Base-by-base conservation (phyloP, 1,140 invertebrate genomes). In the Onthophagus taurus region DNA sequence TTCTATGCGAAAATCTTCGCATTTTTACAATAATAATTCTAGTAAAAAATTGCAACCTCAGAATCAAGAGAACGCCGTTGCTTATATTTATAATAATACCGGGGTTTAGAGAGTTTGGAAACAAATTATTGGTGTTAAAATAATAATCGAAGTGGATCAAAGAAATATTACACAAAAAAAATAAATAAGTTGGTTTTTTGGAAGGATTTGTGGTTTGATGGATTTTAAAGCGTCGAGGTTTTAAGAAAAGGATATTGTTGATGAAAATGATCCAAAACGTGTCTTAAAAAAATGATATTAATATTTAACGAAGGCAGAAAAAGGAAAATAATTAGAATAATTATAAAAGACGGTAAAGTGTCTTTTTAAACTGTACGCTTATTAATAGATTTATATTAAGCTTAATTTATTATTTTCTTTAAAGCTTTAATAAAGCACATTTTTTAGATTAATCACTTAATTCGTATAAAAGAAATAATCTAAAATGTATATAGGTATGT, bases 1-100 rank as follows among this genome's bases (percentile, higher is more conserved):
- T 0, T 85, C 80, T 48, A 84, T 83, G 58, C 71, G 83, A 44
- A 84, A 85, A 54, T 85, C 82, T n/a, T 86, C 83, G 23, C 83
- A 85, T 51, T 86, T 86, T 63, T 77, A 81, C 39, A 74, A 76
- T 45, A 74, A 78, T 38, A 77, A 78, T 50, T 69, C 74, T 14
- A 76, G 75, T 17, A 75, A 77, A 48, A 77, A 72, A 45, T 70
- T 76, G 29, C 65, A 76, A 13, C 73, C 77, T 11, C 72, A 75
- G 47, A 70, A 78, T 36, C 69, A 77, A 45, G 78, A 83, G 58
- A 76, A 78, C 61, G 80, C 80, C 29, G 81, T 85, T 1, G 83
- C 82, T 1, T 85, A 84, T 60, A 85, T 85, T 47, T 84, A 75
- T 51, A 74, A 74, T 42, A 72, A 74, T 42, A 73, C 69, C 3